These are phyloP conservation scores for Cherax destructor DNA, from an alignment of 1,140 invertebrate genomes.

Conservation along the genomic window DNA sequence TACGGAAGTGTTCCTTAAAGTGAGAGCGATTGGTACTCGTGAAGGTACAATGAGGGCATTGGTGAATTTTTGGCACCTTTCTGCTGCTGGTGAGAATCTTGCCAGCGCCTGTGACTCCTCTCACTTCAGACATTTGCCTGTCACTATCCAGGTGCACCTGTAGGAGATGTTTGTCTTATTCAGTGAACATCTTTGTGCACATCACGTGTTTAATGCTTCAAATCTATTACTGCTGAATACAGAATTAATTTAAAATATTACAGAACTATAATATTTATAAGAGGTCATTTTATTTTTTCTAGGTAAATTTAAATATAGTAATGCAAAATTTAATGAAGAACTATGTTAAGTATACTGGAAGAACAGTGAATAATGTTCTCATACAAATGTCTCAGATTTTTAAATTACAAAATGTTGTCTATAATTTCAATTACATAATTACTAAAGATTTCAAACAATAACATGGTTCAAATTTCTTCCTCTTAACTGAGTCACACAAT, in stretches of 20 bases:
- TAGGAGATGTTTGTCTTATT: constrained; percentile 34
- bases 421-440: neutral
- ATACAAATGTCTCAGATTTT: neutral
- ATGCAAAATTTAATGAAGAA: neutral
- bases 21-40: constrained; percentile 40
- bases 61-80: constrained; percentile 32
- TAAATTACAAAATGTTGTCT: neutral
- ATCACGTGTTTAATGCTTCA: constrained; percentile 6
- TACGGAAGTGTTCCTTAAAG: constrained; percentile 52
- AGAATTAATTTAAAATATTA: neutral
- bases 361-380: neutral
- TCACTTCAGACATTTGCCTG: constrained; percentile 19
- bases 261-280: neutral
- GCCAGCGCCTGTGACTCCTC: constrained; percentile 17
- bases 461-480: neutral
- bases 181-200: constrained; percentile 1
- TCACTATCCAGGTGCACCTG: constrained; percentile 42
- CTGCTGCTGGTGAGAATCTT: constrained; percentile 20
- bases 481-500: neutral
- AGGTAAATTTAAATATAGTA: neutral
- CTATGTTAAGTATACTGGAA: neutral
- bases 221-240: neutral
- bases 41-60: constrained; percentile 60
- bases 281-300: neutral
- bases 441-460: neutral